Conservation (phyloP, 2,113 vertebrate species). For the Tapirus terrestris region DNA sequence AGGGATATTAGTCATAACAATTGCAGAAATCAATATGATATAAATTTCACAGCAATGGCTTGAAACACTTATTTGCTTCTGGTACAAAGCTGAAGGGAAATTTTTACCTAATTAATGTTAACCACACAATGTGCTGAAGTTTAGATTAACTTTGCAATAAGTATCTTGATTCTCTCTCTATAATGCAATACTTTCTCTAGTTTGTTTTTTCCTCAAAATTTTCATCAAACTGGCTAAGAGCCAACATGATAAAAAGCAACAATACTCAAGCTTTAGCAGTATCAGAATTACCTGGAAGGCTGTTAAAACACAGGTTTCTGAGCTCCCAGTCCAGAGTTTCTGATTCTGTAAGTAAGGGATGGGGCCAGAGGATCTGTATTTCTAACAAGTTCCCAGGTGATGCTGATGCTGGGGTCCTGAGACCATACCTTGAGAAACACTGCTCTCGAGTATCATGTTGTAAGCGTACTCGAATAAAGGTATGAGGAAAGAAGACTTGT, state of each 20-base stretch:
- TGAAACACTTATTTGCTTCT: not conserved
- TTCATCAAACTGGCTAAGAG: not conserved
- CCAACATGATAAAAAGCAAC: not conserved
- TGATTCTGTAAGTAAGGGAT: not conserved
- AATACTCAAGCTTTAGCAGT: not conserved
- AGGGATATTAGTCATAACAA: not conserved
- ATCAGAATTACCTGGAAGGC: not conserved
- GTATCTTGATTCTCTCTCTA: not conserved
- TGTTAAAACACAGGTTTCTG: not conserved
- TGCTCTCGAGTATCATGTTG: not conserved
- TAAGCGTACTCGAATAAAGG: not conserved
- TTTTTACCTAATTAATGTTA: not conserved
- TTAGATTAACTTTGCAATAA: conserved; percentile 23
- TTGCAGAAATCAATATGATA: not conserved
- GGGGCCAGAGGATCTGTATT: not conserved
- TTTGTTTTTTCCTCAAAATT: not conserved
- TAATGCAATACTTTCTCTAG: not conserved
- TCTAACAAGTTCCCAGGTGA: not conserved
- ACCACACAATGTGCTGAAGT: not conserved
- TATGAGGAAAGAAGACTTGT: not conserved
- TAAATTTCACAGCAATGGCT: not conserved
- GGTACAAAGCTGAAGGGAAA: not conserved
- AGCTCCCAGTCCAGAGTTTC: not conserved
- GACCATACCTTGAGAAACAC: not conserved
- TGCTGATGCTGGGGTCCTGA: not conserved